A percentile compares a stretch with the other conserved stretches of the same genome.
Conservation (phyloP, 2,888 invertebrate species). For the Cremastobaeus sp. region DNA sequence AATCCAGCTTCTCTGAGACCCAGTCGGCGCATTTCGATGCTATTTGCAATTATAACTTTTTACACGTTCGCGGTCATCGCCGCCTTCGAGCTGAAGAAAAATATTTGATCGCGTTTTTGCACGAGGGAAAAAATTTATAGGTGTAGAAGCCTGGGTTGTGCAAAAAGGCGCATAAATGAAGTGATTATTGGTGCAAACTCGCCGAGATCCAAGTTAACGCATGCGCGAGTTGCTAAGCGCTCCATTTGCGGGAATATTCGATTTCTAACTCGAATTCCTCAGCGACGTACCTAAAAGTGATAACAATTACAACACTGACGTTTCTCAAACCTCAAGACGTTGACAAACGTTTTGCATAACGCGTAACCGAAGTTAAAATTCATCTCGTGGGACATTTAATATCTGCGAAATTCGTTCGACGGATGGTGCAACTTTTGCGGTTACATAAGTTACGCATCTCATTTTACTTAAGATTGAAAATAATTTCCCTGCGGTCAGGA, state of each 20-base stretch:
- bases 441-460: conserved; percentile 40
- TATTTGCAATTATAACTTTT: conserved; percentile 21
- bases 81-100: conserved; percentile 1
- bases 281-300: too few species aligned
- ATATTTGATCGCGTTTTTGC: too few species aligned
- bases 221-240: too few species aligned
- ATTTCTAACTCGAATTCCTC: too few species aligned
- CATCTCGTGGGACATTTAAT: conserved; percentile 22
- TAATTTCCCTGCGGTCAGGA: conserved; percentile 42
- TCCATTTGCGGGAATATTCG: too few species aligned
- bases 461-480: conserved; percentile 55
- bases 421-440: conserved; percentile 34
- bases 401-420: conserved; percentile 11
- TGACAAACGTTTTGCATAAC: not conserved
- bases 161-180: too few species aligned
- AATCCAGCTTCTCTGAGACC: too few species aligned
- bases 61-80: not conserved
- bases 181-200: too few species aligned
- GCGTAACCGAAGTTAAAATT: conserved; percentile 7
- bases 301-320: conserved; percentile 1
- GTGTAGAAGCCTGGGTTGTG: too few species aligned
- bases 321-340: conserved; percentile 13
- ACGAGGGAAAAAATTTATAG: too few species aligned
- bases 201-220: too few species aligned
- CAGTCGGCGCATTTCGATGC: too few species aligned